Base-by-base conservation (phyloP, 2,797 vertebrate species). In the Hephaestus fuliginosus region DNA sequence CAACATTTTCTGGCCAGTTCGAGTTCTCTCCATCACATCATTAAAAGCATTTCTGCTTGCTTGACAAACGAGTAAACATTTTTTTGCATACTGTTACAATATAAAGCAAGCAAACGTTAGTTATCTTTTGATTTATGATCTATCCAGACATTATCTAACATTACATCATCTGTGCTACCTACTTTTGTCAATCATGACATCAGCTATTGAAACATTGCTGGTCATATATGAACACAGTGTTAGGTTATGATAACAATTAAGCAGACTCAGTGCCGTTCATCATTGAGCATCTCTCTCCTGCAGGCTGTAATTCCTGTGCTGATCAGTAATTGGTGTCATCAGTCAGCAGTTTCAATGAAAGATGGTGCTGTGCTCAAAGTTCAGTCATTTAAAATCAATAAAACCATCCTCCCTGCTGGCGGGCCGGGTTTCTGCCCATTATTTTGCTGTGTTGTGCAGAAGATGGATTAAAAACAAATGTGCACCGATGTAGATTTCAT, bases 341-440 rank as follows among this genome's bases (percentile, higher is more conserved):
- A 25, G 30, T 49, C 22, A 71, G 9, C 13, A 63, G 14, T 25
- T 22, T 53, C 41, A 58, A 0, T 74, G 28, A 84, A 28, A 53
- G 18, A 39, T 60, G n/a, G 1, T 33, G 5, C 22, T 68, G 41
- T 48, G n/a, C 46, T 56, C 48, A 73, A 53, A 72, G 70, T 70
- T 60, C 46, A 66, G 13, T 72, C 1, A 56, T 69, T 80, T 2
- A 20, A 57, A 70, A 82, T 78, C 68, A 61, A 69, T 70, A n/a
- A 46, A 49, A 51, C 36, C 56, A 12, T 41, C 48, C 25, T 41
- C 1, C 13, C 11, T 67, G 60, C 22, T 36, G 12, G 20, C 7
- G 0, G 17, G n/a, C 51, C 74, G 33, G 25, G 22, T 6, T 56
- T 70, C 5, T 64, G 30, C 18, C 57, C 68, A 56, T 51, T 46